A percentile compares a stretch with the other conserved stretches of the same genome.
phyloP scores from a whole-genome alignment of 2,888 invertebrate species.

The Hydriomena furcata region DNA sequence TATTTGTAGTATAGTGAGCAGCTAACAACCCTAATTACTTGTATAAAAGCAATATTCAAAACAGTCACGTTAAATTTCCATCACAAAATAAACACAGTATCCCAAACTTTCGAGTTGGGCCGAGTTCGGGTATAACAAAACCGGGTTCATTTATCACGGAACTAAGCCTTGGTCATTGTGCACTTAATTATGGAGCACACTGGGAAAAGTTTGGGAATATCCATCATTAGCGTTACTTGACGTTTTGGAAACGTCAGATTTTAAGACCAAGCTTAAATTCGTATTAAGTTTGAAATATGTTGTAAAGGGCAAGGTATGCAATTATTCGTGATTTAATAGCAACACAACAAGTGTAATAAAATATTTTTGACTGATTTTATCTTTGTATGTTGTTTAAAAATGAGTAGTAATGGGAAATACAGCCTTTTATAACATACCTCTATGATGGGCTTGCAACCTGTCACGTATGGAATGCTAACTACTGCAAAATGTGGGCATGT shows the following conservation, averaged over 20 bases:
- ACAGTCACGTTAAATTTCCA: conserved; percentile 10
- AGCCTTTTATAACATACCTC: no score
- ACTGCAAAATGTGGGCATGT: no score
- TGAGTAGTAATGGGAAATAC: no score
- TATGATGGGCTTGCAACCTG: no score
- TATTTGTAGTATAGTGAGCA: no score
- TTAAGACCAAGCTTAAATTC: not conserved
- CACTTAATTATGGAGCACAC: conserved; percentile 46
- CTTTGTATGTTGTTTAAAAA: no score
- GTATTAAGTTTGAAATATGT: no score
- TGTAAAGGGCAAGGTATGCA: no score
- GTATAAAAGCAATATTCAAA: not conserved
- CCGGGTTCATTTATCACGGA: conserved; percentile 50
- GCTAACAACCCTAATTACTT: not conserved
- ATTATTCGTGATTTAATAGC: no score
- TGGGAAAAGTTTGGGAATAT: conserved; percentile 31
- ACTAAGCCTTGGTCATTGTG: conserved; percentile 40
- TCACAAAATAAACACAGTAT: conserved; percentile 14
- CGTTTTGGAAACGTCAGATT: conserved; percentile 10
- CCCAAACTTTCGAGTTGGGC: conserved; percentile 28
- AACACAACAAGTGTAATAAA: no score
- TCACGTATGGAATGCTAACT: no score
- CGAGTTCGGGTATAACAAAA: conserved; percentile 38
- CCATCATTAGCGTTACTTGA: conserved; percentile 23
- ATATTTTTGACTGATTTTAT: no score